Percentiles rank a stretch among this genome's conserved stretches.
phyloP scores from a whole-genome alignment of 2,797 vertebrate species.

The Spinus olivaceus region DNA sequence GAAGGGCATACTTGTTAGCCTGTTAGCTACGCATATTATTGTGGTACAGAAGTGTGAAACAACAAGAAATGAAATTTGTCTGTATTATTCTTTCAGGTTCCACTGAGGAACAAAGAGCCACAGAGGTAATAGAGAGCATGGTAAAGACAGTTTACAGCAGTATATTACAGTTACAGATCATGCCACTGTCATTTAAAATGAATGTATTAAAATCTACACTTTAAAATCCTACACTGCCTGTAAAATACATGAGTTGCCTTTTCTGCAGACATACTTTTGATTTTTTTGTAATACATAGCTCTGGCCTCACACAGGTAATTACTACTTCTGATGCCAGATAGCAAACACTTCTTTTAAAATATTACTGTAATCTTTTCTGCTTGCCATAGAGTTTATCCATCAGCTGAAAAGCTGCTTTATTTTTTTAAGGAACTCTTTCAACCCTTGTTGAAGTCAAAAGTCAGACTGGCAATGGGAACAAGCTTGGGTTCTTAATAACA shows the following conservation, averaged over 20 bases:
- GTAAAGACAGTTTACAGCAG: neutral
- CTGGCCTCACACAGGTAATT: conserved; percentile 6
- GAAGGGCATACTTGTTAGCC: neutral
- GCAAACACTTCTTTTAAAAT: conserved; percentile 13
- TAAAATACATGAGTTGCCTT: neutral
- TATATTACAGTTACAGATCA: conserved; percentile 35
- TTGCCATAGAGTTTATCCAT: neutral
- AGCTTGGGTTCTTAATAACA: neutral
- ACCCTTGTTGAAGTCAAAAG: neutral
- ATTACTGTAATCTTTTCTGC: neutral
- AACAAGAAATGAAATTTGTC: conserved; percentile 4
- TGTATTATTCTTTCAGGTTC: neutral
- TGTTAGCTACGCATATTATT: neutral
- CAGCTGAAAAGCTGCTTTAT: neutral
- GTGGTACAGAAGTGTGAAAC: neutral
- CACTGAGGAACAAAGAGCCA: neutral
- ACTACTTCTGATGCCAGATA: neutral
- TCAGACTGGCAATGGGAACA: neutral
- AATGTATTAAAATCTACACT: neutral
- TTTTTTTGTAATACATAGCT: neutral
- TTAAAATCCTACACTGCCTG: neutral
- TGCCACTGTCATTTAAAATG: neutral
- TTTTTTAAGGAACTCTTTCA: neutral
- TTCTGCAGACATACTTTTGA: neutral
- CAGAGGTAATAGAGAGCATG: neutral